These are phyloP conservation scores for Vicugna pacos DNA, from an alignment of 2,113 vertebrate species.

Conservation along the genomic window DNA sequence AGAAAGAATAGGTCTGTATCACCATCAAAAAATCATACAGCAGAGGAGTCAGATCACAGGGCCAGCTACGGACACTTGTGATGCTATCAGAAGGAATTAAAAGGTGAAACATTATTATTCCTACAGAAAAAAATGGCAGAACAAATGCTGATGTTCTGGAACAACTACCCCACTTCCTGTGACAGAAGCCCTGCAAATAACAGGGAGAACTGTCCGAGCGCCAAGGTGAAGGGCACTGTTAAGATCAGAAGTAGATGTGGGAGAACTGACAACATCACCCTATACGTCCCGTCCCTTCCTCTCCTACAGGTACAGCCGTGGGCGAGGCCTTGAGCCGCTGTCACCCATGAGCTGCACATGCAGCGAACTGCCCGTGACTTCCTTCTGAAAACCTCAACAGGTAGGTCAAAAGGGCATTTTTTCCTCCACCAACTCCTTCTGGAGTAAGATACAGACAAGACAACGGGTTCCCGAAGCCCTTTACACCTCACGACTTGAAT, in stretches of 20 bases:
- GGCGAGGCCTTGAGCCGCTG: neutral
- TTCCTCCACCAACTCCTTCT: neutral
- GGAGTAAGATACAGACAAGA: neutral
- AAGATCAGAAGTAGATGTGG: neutral
- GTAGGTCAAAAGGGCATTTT: neutral
- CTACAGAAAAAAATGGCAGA: neutral
- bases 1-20: neutral
- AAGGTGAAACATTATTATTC: neutral
- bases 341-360: neutral
- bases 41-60: neutral
- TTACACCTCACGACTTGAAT: neutral
- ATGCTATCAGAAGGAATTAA: neutral
- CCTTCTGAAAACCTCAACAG: neutral
- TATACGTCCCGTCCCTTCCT: neutral
- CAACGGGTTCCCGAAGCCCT: neutral
- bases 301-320: neutral
- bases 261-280: neutral
- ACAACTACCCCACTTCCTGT: neutral
- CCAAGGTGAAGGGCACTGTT: neutral
- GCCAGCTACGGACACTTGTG: neutral
- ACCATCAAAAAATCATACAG: neutral
- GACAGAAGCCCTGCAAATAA: neutral
- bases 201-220: neutral
- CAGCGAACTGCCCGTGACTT: neutral
- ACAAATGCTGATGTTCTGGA: neutral